Conservation (phyloP, 2,888 invertebrate genomes). For the Lepeophtheirus nordmannii region DNA sequence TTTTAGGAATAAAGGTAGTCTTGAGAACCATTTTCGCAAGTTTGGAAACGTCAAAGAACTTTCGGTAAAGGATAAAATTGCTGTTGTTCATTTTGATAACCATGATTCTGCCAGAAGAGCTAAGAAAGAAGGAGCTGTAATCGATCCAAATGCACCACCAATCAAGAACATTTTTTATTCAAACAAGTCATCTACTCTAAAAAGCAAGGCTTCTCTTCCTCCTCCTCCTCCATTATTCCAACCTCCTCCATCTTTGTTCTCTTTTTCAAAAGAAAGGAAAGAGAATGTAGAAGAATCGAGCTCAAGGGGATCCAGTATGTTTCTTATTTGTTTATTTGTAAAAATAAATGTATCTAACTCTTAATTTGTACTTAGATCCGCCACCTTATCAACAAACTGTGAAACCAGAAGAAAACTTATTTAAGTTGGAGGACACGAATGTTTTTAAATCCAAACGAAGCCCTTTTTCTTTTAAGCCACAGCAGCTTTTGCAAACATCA, state of each 20-base stretch:
- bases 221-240: too few species aligned
- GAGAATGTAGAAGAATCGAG: conserved; percentile 26
- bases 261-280: conserved; percentile 25
- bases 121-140: conserved; percentile 31
- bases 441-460: not conserved
- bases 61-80: conserved; percentile 48
- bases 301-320: conserved; percentile 25
- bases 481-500: not conserved
- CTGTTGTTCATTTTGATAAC: conserved; percentile 51
- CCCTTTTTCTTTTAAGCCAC: not conserved
- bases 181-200: conserved; percentile 21
- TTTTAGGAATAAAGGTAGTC: conserved; percentile 31
- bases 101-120: conserved; percentile 33
- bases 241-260: conserved; percentile 25
- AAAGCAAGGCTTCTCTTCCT: too few species aligned
- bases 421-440: not conserved
- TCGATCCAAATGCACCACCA: conserved; percentile 29
- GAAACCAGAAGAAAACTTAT: not conserved
- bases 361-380: conserved; percentile 22
- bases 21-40: conserved; percentile 38
- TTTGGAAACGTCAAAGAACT: conserved; percentile 55
- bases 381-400: conserved; percentile 12
- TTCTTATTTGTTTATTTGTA: conserved; percentile 21
- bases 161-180: conserved; percentile 23
- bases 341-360: not conserved